Percentiles rank a stretch among this genome's conserved stretches.
These are phyloP conservation scores for Drosophila santomea DNA, from an alignment of 1,140 invertebrate genomes.

Conservation along the genomic window DNA sequence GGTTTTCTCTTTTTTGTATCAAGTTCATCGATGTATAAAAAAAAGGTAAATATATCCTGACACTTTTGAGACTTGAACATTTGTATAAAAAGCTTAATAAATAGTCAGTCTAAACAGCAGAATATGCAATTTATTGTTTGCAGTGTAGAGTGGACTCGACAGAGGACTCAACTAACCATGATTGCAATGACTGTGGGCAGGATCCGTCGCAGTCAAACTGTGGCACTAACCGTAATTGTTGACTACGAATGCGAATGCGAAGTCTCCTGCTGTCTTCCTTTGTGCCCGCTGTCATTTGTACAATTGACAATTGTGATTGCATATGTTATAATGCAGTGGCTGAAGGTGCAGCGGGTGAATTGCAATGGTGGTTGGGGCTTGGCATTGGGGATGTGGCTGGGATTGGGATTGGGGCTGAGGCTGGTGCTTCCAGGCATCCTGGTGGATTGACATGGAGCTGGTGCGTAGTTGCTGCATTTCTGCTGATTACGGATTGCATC, in stretches of 20 bases:
- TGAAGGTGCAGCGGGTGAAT: constrained; percentile 7
- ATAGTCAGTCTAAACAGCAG: no score
- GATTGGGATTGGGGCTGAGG: neutral
- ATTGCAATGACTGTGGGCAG: constrained; percentile 47
- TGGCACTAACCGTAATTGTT: constrained; percentile 79
- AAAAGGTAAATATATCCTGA: neutral
- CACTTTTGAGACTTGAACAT: no score
- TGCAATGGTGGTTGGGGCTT: neutral
- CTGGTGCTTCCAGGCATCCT: neutral
- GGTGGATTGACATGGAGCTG: constrained; percentile 55
- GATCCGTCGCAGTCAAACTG: constrained; percentile 67
- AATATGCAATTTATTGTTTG: neutral
- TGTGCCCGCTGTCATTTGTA: constrained; percentile 68
- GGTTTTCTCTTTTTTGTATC: no score
- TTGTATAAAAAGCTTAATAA: no score
- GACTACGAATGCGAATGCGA: constrained; percentile 52
- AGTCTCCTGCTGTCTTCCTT: constrained; percentile 22
- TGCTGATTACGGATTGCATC: constrained; percentile 67
- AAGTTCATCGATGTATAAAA: neutral
- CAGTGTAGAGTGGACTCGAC: constrained; percentile 21
- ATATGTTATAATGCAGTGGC: constrained; percentile 72
- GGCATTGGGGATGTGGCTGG: neutral
- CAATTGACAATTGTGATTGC: constrained; percentile 80
- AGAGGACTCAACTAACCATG: constrained; percentile 53
- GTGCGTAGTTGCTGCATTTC: constrained; percentile 40